Conservation (phyloP, 92 coral and sea anemone genomes). For the Nematostella vectensis region DNA sequence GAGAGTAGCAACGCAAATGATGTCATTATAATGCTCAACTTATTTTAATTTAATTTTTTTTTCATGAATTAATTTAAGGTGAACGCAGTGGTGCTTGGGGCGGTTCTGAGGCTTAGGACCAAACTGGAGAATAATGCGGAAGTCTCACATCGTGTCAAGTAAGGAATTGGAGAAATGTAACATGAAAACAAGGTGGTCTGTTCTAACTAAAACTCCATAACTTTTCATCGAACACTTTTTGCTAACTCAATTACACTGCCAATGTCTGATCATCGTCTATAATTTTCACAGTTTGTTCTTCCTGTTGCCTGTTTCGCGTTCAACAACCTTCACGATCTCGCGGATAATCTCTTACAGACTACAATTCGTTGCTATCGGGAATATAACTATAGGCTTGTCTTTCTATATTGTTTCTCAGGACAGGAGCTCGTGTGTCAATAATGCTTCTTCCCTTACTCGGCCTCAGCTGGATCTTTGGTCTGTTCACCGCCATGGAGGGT, state of each 20-base stretch:
- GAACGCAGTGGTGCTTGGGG: conserved; percentile 33
- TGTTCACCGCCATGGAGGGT: conserved; percentile 38
- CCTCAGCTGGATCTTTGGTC: conserved; percentile 76
- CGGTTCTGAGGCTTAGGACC: conserved; percentile 37
- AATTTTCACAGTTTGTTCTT: no score
- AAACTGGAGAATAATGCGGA: conserved; percentile 12
- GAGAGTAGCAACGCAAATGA: no score
- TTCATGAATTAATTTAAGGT: conserved; percentile 32
- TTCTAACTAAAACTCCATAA: no score
- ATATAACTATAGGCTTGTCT: no score
- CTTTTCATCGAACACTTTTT: neutral
- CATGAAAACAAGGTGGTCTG: neutral
- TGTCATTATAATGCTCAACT: no score
- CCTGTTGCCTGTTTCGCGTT: no score
- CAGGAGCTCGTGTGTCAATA: conserved; percentile 54
- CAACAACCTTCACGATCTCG: no score
- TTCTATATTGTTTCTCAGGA: no score
- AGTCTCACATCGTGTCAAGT: conserved; percentile 24
- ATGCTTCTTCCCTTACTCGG: conserved; percentile 73
- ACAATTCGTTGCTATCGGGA: neutral
- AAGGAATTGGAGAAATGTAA: conserved; percentile 1
- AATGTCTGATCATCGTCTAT: no score
- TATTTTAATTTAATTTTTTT: no score
- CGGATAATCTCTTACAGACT: neutral
- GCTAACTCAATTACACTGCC: no score